phyloP scores from a whole-genome alignment of 2,888 invertebrate species.

The Leptopilina drosophilae region DNA sequence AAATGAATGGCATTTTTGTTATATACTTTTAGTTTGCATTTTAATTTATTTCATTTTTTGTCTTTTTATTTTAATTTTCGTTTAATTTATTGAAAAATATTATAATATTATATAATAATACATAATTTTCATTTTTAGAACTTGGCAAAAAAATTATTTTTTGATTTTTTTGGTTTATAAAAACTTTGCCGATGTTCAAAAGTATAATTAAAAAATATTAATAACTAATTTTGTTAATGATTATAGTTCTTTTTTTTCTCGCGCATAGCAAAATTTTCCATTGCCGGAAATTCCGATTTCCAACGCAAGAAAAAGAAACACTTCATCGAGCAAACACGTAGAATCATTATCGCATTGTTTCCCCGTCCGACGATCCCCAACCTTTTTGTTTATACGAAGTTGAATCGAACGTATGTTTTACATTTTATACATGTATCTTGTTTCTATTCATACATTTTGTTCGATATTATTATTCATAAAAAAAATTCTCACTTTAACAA shows the following conservation, averaged over 20 bases:
- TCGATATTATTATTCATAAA: not conserved
- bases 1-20: too few species aligned
- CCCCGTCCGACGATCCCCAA: slow-evolving; percentile 53
- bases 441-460: not conserved
- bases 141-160: too few species aligned
- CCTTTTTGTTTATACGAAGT: slow-evolving; percentile 56
- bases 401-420: slow-evolving; percentile 46
- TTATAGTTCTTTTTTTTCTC: not conserved
- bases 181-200: too few species aligned
- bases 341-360: slow-evolving; percentile 65
- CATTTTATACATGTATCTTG: not conserved
- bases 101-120: too few species aligned
- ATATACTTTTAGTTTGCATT: too few species aligned
- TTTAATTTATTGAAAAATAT: too few species aligned
- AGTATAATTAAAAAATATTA: too few species aligned
- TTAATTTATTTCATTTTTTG: too few species aligned
- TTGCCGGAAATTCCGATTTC: slow-evolving; percentile 14
- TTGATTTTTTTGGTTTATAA: too few species aligned
- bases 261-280: not conserved
- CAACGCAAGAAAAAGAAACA: slow-evolving; percentile 56
- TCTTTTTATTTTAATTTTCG: too few species aligned
- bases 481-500: too few species aligned
- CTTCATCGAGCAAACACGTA: slow-evolving; percentile 64
- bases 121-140: too few species aligned
- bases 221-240: not conserved